Percentiles rank a stretch among this genome's conserved stretches.
These are phyloP conservation scores for Barnardius zonarius DNA, from an alignment of 2,113 vertebrate genomes.

Conservation along the genomic window DNA sequence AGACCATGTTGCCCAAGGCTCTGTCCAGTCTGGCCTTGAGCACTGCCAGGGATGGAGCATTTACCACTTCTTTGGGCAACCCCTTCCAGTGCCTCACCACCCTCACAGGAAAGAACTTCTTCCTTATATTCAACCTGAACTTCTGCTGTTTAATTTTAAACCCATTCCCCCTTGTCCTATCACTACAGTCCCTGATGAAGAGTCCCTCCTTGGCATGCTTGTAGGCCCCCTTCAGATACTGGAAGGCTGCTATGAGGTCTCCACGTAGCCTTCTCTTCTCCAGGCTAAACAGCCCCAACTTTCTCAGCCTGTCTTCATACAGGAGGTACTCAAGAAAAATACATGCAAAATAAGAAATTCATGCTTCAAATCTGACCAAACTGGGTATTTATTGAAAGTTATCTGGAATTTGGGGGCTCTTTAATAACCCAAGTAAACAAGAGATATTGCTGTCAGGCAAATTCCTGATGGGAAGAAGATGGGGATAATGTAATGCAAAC, in stretches of 20 bases:
- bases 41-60: not conserved
- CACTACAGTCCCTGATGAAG: not conserved
- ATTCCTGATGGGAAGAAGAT: not conserved
- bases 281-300: not conserved
- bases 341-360: not conserved
- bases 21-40: not conserved
- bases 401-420: not conserved
- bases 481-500: not conserved
- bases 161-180: not conserved
- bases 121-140: not conserved
- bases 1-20: not conserved
- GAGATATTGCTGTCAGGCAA: not conserved
- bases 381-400: not conserved
- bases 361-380: not conserved
- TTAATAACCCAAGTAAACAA: not conserved
- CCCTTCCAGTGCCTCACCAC: not conserved
- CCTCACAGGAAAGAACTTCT: not conserved
- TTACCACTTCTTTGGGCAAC: not conserved
- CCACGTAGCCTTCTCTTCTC: not conserved
- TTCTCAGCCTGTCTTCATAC: not conserved
- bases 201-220: not conserved
- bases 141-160: not conserved
- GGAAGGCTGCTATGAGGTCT: not conserved
- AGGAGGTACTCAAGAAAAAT: not conserved
- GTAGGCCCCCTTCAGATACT: not conserved